These are phyloP conservation scores for Cydia pomonella DNA, from an alignment of 1,140 invertebrate genomes.

Conservation along the genomic window DNA sequence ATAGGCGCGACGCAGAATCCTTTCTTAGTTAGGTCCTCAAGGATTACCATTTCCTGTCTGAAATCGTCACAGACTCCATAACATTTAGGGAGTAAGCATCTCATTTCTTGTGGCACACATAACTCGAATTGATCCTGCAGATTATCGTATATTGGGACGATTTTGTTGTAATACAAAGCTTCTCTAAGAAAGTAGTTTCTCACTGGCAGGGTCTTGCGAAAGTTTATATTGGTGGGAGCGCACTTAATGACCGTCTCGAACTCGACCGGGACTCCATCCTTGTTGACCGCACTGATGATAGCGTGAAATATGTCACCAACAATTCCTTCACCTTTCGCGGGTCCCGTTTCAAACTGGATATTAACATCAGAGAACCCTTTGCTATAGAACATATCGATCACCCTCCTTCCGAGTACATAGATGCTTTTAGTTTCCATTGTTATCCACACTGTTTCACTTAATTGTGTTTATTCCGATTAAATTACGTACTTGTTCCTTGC, in stretches of 20 bases:
- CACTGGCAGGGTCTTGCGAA: neutral
- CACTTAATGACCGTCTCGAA: neutral
- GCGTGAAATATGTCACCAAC: conserved; percentile 3
- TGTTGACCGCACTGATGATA: neutral
- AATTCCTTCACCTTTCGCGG: neutral
- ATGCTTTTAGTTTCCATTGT: conserved; percentile 17
- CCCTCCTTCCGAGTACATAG: conserved; percentile 6
- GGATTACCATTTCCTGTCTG: conserved; percentile 10
- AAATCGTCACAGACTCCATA: conserved; percentile 13
- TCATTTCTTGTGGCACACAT: conserved; percentile 18
- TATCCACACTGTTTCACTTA: neutral
- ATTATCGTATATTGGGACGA: conserved; percentile 22
- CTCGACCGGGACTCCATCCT: neutral
- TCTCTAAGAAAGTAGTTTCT: conserved; percentile 6
- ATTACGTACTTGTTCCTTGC: neutral
- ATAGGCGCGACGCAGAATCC: neutral
- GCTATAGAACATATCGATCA: conserved; percentile 16
- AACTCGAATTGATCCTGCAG: conserved; percentile 22
- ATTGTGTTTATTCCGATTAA: neutral
- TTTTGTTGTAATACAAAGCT: conserved; percentile 23
- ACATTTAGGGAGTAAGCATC: conserved; percentile 3
- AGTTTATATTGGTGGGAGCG: neutral
- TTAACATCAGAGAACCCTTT: conserved; percentile 17
- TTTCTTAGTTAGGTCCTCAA: conserved; percentile 16
- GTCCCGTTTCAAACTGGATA: conserved; percentile 23